Conservation (phyloP, 2,888 invertebrate species). For the Drosophila melanocephala region DNA sequence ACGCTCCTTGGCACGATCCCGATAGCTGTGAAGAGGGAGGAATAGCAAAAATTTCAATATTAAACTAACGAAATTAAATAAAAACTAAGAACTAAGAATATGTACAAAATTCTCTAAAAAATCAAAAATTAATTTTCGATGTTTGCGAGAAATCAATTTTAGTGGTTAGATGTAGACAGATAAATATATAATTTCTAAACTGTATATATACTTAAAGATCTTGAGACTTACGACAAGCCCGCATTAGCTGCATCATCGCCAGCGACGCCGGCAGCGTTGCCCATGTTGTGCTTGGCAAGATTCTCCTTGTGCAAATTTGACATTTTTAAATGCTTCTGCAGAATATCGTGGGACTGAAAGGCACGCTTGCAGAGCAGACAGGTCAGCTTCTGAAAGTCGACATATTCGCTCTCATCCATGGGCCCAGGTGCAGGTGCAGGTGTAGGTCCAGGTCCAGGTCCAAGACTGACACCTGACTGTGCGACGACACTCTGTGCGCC, state of each 20-base stretch:
- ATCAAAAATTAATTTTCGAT: too few species aligned
- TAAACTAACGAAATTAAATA: not conserved
- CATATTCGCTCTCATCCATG: slow-evolving; percentile 90
- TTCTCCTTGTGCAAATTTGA: slow-evolving; percentile 98
- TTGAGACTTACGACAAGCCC: slow-evolving; percentile 60
- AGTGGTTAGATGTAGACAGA: not conserved
- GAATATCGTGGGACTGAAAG: slow-evolving; percentile 94
- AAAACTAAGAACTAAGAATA: not conserved
- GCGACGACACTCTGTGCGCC: slow-evolving; percentile 68
- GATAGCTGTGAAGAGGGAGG: slow-evolving; percentile 87
- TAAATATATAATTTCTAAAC: not conserved
- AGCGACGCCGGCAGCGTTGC: slow-evolving; percentile 21
- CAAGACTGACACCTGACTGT: not conserved
- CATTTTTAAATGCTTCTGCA: slow-evolving; percentile 95
- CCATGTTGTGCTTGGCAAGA: slow-evolving; percentile 84
- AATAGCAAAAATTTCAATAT: not conserved
- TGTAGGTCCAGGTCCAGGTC: slow-evolving; percentile 3
- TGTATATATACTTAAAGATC: not conserved
- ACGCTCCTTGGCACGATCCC: slow-evolving; percentile 98
- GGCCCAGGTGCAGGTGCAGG: slow-evolving; percentile 13
- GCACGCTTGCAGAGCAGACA: slow-evolving; percentile 98
- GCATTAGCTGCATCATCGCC: slow-evolving; percentile 35
- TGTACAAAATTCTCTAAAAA: not conserved
- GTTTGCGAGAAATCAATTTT: not conserved
- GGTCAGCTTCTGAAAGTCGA: slow-evolving; percentile 95